Base-by-base conservation (phyloP, 2,888 invertebrate species). In the Trileptium ribeirensis region DNA sequence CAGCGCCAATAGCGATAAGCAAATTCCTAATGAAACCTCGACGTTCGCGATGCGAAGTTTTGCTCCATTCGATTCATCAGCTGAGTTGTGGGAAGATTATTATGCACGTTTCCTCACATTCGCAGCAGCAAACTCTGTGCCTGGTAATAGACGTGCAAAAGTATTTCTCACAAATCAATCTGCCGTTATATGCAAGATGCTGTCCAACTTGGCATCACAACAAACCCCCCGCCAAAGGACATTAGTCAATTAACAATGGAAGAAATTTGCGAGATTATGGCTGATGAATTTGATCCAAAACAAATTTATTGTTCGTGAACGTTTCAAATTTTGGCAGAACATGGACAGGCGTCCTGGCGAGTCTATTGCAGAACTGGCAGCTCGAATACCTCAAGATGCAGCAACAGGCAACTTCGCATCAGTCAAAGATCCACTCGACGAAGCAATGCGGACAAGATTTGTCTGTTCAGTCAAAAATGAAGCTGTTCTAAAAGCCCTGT, bases 321-420 rank as follows among this genome's bases (percentile, higher is more conserved):
- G 83, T 36, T 82, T 67, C 83, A 36, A 51, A 70, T 82, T 83
- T 77, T 82, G 84, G 83, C 82, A 37, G n/a, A 83, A 82, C 29
- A 82, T 82, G 83, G 83, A 75, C 75, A 38, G 82, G 24, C 83
- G 83, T 31, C 83, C 83, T 34, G 83, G 83, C 3, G 83, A 84
- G 36, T 74, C 82, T 19, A 82, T 84, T 78, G 82, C 74, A 77
- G 83, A 84, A 81, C 34, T 80, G 36, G 81, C 80, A 19, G 80
- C 81, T 19, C 24, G 83, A 24, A 84, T 82, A 34, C 82, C 83
- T n/a, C 83, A 82, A 82, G 83, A 82, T 34, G 83, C 83, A 8
- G 37, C 83, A 36, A 82, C 82, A n/a, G 83, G 82, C 67, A 64
- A 82, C 67, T 82, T 82, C 33, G 36, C 83, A 15, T 84, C 84